Percentiles rank a stretch among this genome's conserved stretches.
phyloP scores from a whole-genome alignment of 2,797 vertebrate genomes.

The Atherinosoma microstoma region DNA sequence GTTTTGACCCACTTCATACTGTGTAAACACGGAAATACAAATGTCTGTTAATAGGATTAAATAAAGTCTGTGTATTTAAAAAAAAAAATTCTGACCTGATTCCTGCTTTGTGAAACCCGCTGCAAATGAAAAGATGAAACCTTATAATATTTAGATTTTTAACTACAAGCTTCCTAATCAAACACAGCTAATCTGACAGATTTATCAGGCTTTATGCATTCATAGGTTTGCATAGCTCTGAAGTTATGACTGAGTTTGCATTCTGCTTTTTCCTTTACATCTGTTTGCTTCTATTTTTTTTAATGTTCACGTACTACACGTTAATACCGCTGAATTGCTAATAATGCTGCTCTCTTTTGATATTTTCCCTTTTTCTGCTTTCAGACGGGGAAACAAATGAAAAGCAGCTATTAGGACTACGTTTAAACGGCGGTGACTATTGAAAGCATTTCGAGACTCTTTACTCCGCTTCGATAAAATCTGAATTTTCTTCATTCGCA shows the following conservation, averaged over 20 bases:
- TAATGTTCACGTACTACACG: neutral
- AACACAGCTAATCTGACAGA: neutral
- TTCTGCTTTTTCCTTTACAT: neutral
- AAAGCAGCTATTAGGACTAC: neutral
- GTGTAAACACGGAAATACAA: neutral
- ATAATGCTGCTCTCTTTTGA: neutral
- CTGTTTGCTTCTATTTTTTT: neutral
- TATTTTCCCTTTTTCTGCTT: neutral
- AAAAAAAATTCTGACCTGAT: neutral
- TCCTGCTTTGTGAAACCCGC: neutral
- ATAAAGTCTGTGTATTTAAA: conserved; percentile 8
- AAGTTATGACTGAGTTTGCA: neutral
- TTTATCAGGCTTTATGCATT: neutral
- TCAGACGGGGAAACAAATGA: neutral
- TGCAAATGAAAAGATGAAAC: conserved; percentile 16
- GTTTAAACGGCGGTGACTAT: neutral
- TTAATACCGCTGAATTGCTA: neutral
- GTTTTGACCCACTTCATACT: neutral
- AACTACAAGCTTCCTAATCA: neutral
- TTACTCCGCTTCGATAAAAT: neutral
- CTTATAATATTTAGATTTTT: neutral
- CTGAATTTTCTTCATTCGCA: neutral
- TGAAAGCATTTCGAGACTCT: neutral
- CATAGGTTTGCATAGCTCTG: neutral
- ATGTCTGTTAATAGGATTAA: conserved; percentile 13